These are phyloP conservation scores for Acrobasis consociella DNA, from an alignment of 2,888 invertebrate species.

Conservation along the genomic window DNA sequence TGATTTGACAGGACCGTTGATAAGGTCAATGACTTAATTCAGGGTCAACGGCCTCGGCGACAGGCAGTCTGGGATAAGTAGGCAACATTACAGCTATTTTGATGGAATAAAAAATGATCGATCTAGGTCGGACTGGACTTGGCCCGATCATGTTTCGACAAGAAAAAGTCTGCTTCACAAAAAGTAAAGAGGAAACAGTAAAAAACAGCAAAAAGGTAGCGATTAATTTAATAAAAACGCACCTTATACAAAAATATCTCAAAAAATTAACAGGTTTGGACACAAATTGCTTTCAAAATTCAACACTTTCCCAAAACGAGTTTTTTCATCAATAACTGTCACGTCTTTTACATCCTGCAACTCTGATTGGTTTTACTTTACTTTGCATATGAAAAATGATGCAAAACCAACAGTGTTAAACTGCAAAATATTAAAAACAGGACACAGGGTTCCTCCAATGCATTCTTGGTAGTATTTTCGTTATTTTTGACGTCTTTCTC, in stretches of 20 bases:
- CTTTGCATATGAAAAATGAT: too few species aligned
- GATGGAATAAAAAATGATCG: conserved; percentile 3
- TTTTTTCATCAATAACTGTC: neutral
- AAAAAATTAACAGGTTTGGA: neutral
- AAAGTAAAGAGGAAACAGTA: neutral
- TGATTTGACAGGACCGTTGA: conserved; percentile 16
- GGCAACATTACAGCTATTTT: conserved; percentile 24
- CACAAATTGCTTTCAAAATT: neutral
- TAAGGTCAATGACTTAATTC: conserved; percentile 27
- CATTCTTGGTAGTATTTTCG: too few species aligned
- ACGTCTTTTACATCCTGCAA: neutral
- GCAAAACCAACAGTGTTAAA: too few species aligned
- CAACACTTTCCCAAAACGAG: neutral
- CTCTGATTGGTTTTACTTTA: neutral
- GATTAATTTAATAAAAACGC: neutral
- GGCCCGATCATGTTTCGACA: neutral
- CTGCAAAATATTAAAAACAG: too few species aligned
- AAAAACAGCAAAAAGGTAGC: neutral
- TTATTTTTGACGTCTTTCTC: too few species aligned
- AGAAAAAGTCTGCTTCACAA: neutral
- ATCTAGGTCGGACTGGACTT: neutral
- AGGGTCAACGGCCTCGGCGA: conserved; percentile 33
- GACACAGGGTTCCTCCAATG: too few species aligned
- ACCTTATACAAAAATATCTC: neutral
- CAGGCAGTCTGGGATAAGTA: conserved; percentile 35